These are phyloP conservation scores for Drosophila nr. fundita DNA, from an alignment of 2,888 invertebrate species.

Conservation along the genomic window DNA sequence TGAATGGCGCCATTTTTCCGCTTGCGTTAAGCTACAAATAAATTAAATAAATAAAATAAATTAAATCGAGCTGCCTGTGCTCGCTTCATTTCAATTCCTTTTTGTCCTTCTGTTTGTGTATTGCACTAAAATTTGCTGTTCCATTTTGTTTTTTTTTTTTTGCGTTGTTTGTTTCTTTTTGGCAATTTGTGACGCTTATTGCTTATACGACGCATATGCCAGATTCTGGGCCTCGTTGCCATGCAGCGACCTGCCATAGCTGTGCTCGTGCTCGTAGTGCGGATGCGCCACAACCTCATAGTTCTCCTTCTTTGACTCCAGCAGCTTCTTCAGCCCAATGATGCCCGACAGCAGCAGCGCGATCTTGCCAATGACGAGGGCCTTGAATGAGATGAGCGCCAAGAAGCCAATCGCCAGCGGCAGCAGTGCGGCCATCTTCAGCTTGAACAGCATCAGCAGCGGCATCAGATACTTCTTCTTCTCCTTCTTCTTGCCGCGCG, in stretches of 20 bases:
- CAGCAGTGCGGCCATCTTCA: slow-evolving; percentile 92
- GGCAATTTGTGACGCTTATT: slow-evolving; percentile 57
- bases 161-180: slow-evolving; percentile 17
- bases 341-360: slow-evolving; percentile 91
- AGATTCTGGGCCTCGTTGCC: slow-evolving; percentile 87
- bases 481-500: slow-evolving; percentile 92
- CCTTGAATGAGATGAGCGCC: slow-evolving; percentile 93
- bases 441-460: slow-evolving; percentile 90
- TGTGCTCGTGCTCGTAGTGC: slow-evolving; percentile 87
- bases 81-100: slow-evolving; percentile 20
- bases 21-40: slow-evolving; percentile 74
- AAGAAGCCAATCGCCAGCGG: slow-evolving; percentile 91
- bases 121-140: slow-evolving; percentile 68
- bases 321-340: slow-evolving; percentile 90
- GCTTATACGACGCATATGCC: slow-evolving; percentile 88
- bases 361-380: slow-evolving; percentile 92
- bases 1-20: slow-evolving; percentile 68
- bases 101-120: slow-evolving; percentile 54
- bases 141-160: neutral
- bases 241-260: slow-evolving; percentile 89
- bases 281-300: slow-evolving; percentile 92
- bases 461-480: slow-evolving; percentile 91
- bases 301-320: slow-evolving; percentile 90
- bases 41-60: slow-evolving; percentile 80
- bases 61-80: slow-evolving; percentile 57